Evolutionary conservation across 2,797 vertebrate genomes (phyloP).

Genomic region (Sciaenops ocellatus): DNA sequence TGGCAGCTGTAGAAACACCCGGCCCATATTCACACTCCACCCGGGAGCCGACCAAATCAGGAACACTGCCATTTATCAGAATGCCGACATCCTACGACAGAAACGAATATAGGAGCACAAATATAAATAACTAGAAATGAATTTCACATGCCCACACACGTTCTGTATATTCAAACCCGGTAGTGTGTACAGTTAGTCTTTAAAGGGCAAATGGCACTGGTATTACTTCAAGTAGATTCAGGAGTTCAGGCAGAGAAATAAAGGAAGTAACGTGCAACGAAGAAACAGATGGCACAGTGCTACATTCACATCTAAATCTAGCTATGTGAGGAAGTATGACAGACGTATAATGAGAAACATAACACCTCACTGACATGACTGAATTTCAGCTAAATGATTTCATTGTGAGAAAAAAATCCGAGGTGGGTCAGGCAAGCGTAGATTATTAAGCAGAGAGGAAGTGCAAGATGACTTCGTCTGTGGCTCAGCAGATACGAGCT

Average conservation of each 20-base stretch:
- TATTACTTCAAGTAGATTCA: conserved; percentile 51
- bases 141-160: conserved; percentile 23
- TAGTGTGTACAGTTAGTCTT: conserved; percentile 11
- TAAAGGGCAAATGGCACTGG: conserved; percentile 34
- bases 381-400: conserved; percentile 66
- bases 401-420: conserved; percentile 61
- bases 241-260: conserved; percentile 50
- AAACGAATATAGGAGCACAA: conserved; percentile 30
- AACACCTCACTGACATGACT: conserved; percentile 71
- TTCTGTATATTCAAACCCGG: conserved; percentile 6
- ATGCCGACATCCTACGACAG: conserved; percentile 90
- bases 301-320: conserved; percentile 73
- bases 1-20: conserved; percentile 86
- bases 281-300: conserved; percentile 77
- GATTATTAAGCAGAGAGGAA: conserved; percentile 32
- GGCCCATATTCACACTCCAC: conserved; percentile 93
- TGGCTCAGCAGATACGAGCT: conserved; percentile 50
- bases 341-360: conserved; percentile 78
- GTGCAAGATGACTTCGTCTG: conserved; percentile 41
- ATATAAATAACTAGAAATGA: conserved; percentile 39
- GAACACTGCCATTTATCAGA: conserved; percentile 94
- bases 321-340: conserved; percentile 69
- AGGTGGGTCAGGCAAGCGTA: neutral
- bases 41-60: conserved; percentile 88
- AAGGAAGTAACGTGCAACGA: conserved; percentile 56